Evolutionary conservation across 2,888 invertebrate genomes (phyloP).

Genomic region (Philereme transversata): DNA sequence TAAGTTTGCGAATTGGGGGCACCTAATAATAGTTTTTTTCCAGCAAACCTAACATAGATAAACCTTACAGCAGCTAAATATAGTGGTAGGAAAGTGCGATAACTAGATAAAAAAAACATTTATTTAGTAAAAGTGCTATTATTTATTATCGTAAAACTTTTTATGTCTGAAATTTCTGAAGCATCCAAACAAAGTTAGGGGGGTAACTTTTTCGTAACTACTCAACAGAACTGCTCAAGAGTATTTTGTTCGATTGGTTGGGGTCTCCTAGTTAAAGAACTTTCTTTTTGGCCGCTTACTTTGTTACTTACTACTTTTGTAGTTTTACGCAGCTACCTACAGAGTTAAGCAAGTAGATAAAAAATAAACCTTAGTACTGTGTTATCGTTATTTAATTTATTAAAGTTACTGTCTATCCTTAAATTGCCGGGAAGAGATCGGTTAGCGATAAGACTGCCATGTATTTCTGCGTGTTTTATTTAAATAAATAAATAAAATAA

Average conservation of each 20-base stretch:
- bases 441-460: too few relatives aligned
- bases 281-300: conserved; percentile 13
- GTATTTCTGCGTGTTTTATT: too few relatives aligned
- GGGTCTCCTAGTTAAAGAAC: conserved; percentile 6
- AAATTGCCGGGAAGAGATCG: too few relatives aligned
- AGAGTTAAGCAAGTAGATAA: too few relatives aligned
- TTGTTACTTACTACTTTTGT: neutral
- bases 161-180: conserved; percentile 22
- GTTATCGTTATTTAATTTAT: too few relatives aligned
- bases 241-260: conserved; percentile 23
- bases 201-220: conserved; percentile 26
- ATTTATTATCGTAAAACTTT: conserved; percentile 24
- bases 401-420: too few relatives aligned
- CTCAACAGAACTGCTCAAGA: conserved; percentile 17
- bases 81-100: too few relatives aligned
- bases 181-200: conserved; percentile 19
- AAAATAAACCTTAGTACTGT: too few relatives aligned
- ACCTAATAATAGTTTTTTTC: too few relatives aligned
- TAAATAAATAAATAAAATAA: too few relatives aligned
- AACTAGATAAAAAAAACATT: too few relatives aligned
- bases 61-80: neutral
- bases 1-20: too few relatives aligned
- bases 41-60: neutral
- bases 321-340: neutral
- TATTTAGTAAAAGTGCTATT: conserved; percentile 9